Conservation (phyloP, 2,888 invertebrate genomes). For the Malthinus flaveolus region DNA sequence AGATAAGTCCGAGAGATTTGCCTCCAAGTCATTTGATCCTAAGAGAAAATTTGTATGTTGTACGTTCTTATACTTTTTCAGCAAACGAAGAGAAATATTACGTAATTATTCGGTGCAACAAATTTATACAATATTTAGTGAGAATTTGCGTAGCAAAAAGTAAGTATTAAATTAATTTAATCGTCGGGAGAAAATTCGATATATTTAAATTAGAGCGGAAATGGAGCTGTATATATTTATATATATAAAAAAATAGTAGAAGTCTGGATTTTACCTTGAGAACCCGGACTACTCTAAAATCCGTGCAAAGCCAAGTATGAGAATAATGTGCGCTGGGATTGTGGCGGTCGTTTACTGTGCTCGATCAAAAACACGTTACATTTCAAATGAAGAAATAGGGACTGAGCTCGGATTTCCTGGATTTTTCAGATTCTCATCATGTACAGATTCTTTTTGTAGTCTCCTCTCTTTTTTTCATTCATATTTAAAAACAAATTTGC, state of each 20-base stretch:
- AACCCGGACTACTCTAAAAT: constrained; percentile 42
- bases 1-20: constrained; percentile 51
- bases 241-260: constrained; percentile 24
- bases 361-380: constrained; percentile 54
- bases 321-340: constrained; percentile 42
- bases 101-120: too few relatives aligned
- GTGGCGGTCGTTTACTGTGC: constrained; percentile 44
- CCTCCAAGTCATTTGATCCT: constrained; percentile 54
- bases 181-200: not conserved
- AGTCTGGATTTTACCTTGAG: constrained; percentile 40
- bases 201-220: constrained; percentile 7
- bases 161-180: not conserved
- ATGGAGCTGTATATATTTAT: constrained; percentile 9
- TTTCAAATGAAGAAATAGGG: constrained; percentile 51
- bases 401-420: constrained; percentile 42
- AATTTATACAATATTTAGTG: not conserved
- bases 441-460: constrained; percentile 25
- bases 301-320: constrained; percentile 45
- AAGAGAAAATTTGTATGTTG: constrained; percentile 51
- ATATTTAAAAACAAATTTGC: constrained; percentile 14
- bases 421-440: constrained; percentile 42
- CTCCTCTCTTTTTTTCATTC: constrained; percentile 23
- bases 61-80: constrained; percentile 25
- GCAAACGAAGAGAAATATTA: constrained; percentile 1
- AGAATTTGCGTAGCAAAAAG: not conserved